Evolutionary conservation across 1,140 invertebrate species (phyloP).

Genomic region (Copidosoma floridanum): DNA sequence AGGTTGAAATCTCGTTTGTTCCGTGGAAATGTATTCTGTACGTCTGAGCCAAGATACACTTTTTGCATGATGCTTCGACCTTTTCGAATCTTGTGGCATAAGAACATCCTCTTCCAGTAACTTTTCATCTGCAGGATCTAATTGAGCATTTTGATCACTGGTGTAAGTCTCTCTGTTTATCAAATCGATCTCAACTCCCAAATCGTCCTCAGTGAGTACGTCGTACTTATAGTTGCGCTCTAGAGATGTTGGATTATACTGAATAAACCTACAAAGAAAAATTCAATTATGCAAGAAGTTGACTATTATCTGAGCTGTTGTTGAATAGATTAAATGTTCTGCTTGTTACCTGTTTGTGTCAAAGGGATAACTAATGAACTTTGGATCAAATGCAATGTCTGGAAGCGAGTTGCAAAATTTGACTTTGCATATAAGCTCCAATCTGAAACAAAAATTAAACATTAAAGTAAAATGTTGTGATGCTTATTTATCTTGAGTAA

Average conservation of each 20-base stretch:
- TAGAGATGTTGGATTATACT: constrained; percentile 90
- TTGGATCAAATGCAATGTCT: too few species aligned
- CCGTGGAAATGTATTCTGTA: constrained; percentile 98
- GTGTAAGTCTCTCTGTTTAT: constrained; percentile 92
- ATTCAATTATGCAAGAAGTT: constrained; percentile 62
- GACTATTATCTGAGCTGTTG: constrained; percentile 85
- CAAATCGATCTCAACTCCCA: constrained; percentile 93
- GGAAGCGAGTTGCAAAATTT: too few species aligned
- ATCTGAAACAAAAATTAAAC: too few species aligned
- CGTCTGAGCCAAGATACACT: constrained; percentile 94
- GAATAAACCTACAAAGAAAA: constrained; percentile 73
- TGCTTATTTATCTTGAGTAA: too few species aligned
- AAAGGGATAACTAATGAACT: constrained; percentile 97
- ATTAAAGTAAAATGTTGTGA: too few species aligned
- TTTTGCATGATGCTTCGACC: constrained; percentile 85
- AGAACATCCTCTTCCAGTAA: constrained; percentile 89
- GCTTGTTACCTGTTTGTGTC: constrained; percentile 71
- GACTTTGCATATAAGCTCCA: too few species aligned
- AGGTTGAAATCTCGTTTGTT: constrained; percentile 94
- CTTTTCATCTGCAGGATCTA: constrained; percentile 89
- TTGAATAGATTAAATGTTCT: too few species aligned
- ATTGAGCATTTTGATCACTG: constrained; percentile 66
- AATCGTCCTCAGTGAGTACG: constrained; percentile 92
- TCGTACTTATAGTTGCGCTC: constrained; percentile 95
- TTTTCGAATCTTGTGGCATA: constrained; percentile 83